These are phyloP conservation scores for Anomalospiza imberbis DNA, from an alignment of 2,797 vertebrate genomes.

Conservation along the genomic window DNA sequence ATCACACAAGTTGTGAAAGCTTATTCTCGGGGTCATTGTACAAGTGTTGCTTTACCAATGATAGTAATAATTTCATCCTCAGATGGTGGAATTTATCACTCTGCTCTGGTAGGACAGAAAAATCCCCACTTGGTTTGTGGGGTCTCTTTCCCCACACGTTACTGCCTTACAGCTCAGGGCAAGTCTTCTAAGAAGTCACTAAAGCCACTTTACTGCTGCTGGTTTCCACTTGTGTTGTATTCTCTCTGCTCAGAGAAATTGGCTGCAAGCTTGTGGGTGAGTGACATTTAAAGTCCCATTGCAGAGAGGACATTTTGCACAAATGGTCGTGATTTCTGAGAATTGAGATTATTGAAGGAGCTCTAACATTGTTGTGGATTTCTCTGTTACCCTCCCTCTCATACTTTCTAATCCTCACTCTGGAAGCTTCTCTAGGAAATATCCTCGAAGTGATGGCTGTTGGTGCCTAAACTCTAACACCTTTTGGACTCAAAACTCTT, in stretches of 20 bases:
- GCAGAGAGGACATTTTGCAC: not conserved
- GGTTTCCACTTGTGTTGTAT: not conserved
- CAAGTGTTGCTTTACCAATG: not conserved
- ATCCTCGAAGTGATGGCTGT: not conserved
- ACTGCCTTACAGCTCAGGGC: not conserved
- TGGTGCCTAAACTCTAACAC: not conserved
- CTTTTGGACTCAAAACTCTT: not conserved
- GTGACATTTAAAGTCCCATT: not conserved
- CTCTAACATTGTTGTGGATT: not conserved
- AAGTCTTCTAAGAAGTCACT: not conserved
- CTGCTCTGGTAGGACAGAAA: not conserved
- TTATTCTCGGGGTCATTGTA: not conserved
- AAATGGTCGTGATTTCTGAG: not conserved
- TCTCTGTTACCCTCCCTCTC: not conserved
- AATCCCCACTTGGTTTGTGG: not conserved
- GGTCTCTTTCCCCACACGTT: not conserved
- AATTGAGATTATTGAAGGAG: not conserved
- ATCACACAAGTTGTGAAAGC: not conserved
- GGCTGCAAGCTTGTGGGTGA: not conserved
- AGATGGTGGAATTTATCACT: not conserved
- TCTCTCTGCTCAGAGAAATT: not conserved
- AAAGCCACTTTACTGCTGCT: not conserved
- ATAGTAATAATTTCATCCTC: not conserved
- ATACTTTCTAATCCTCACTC: rapidly evolving
- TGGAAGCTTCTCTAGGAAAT: not conserved